Evolutionary conservation across 1,140 invertebrate genomes (phyloP).

Genomic region (Ips nitidus): DNA sequence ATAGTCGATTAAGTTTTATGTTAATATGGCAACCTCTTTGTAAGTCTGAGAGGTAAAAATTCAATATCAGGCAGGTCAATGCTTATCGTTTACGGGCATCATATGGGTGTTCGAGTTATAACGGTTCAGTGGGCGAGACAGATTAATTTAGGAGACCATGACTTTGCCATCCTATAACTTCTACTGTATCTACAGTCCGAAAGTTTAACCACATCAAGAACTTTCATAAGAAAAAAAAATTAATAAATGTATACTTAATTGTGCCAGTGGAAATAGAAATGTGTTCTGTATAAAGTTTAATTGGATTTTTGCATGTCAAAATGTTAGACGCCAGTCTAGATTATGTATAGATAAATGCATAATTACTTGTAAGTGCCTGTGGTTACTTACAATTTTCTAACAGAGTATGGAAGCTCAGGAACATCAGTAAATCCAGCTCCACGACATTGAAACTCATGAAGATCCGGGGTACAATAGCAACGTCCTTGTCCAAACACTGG

Average conservation of each 20-base stretch:
- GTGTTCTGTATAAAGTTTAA: no score
- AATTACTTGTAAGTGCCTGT: no score
- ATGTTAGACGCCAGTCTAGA: no score
- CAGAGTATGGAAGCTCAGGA: constrained; percentile 49
- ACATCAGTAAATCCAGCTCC: constrained; percentile 50
- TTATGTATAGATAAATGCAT: no score
- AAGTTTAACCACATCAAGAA: no score
- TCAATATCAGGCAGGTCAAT: constrained; percentile 8
- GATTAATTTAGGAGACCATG: constrained; percentile 5
- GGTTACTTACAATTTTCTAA: constrained; percentile 53
- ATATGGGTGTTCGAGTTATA: constrained; percentile 9
- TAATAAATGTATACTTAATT: no score
- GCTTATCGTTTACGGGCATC: constrained; percentile 8
- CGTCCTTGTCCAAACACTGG: constrained; percentile 49
- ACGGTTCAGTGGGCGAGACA: constrained; percentile 12
- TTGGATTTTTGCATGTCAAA: no score
- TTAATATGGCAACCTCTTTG: no score
- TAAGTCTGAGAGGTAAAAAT: background rate
- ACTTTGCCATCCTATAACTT: background rate
- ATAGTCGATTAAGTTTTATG: no score
- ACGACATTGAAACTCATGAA: constrained; percentile 51
- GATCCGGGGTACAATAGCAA: constrained; percentile 50
- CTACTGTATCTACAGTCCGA: no score
- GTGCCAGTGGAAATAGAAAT: no score
- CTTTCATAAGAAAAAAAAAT: no score